A percentile compares a stretch with the other conserved stretches of the same genome.
Conservation (phyloP, 2,888 invertebrate genomes). For the Drosophila tripunctata region DNA sequence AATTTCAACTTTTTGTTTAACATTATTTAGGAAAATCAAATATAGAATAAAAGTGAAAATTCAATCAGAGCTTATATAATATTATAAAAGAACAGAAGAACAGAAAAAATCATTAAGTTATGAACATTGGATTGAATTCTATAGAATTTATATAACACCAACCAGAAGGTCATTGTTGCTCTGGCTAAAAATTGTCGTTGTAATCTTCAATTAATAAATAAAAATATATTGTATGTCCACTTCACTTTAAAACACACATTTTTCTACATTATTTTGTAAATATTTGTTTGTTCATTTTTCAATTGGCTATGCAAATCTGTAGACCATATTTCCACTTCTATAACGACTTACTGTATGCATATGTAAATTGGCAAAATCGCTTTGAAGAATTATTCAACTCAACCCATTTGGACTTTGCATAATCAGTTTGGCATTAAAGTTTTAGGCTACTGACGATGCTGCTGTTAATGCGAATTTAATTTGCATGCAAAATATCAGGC, state of each 20-base stretch:
- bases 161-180: too few species aligned
- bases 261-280: not conserved
- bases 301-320: slow-evolving; percentile 21
- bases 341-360: slow-evolving; percentile 33
- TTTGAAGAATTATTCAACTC: slow-evolving; percentile 43
- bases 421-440: slow-evolving; percentile 59
- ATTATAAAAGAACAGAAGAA: too few species aligned
- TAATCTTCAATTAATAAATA: too few species aligned
- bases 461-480: slow-evolving; percentile 67
- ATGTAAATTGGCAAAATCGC: slow-evolving; percentile 57
- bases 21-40: not conserved
- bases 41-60: not conserved
- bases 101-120: too few species aligned
- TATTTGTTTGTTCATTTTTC: not conserved
- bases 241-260: not conserved
- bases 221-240: too few species aligned
- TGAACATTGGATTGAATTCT: too few species aligned
- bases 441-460: slow-evolving; percentile 34
- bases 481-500: slow-evolving; percentile 64
- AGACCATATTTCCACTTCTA: slow-evolving; percentile 6
- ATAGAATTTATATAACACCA: too few species aligned
- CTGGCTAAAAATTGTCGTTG: too few species aligned
- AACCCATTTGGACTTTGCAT: slow-evolving; percentile 66
- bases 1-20: not conserved
- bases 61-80: too few species aligned